Evolutionary conservation across 2,797 vertebrate genomes (phyloP), one percentile per base, ranked within the genome.

Genomic region (Oreochromis mossambicus): DNA sequence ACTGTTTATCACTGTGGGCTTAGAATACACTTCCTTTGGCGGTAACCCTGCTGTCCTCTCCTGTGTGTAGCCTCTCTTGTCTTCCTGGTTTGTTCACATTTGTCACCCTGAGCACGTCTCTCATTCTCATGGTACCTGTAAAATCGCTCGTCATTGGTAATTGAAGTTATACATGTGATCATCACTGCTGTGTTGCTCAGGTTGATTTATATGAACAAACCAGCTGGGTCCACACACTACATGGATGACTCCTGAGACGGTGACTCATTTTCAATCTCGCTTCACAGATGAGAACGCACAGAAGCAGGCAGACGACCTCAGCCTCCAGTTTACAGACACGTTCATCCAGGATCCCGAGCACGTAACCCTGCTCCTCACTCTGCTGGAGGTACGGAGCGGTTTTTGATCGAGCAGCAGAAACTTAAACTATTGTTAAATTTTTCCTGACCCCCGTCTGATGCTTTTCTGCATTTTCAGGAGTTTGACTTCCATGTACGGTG

Each of bases 401-500:
- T 84, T 83, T 19, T 63, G 13, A n/a, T 43, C 8, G 7, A 73
- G 4, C 46, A 32, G 12, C 29, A 29, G 19, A 21, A 54, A 1
- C 4, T 78, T 26, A 26, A 26, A 26, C 24, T 26, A 3, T 48
- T 38, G 1, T 34, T 32, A 1, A 24, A 5, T 56, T 52, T 54
- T 11, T 52, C 10, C 21, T 2, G 78, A 81, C 12, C 10, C 36
- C 24, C 26, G 2, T 10, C 24, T 77, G 21, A 81, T 78, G 10
- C 0, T 32, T 32, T 21, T 86, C 26, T 86, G 24, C 24, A 78
- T 89, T 63, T 63, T 68, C 82, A 99, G 99, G 99, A 99, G 76
- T 99, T 99, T 96, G 99, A 99, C 93, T 99, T 99, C 88, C 98
- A 99, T 5, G 99, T 99, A 1, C 98, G 99, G 1, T 99, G 98